Conservation (phyloP, 2,888 invertebrate genomes). For the Cotesia congregata region DNA sequence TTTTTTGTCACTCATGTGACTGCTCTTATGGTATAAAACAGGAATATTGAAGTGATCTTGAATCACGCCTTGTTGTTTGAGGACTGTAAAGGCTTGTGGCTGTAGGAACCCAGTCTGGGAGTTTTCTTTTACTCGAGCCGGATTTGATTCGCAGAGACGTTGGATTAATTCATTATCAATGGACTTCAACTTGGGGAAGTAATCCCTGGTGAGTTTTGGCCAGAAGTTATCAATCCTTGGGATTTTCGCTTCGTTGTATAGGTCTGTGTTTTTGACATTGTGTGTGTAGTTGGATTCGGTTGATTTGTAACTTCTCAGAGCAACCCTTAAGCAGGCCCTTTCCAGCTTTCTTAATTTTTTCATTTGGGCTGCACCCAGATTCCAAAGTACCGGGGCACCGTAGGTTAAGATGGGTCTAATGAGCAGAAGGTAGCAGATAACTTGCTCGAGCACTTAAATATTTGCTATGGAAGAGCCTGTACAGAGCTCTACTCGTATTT, state of each 20-base stretch:
- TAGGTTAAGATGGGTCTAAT: constrained; percentile 25
- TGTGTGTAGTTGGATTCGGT: constrained; percentile 21
- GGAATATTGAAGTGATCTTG: background rate
- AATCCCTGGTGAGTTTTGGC: background rate
- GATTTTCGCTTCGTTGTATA: constrained; percentile 38
- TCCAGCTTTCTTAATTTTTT: constrained; percentile 38
- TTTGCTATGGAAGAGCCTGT: constrained; percentile 1
- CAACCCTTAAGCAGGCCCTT: constrained; percentile 40
- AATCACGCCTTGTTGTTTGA: background rate
- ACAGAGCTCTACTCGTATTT: background rate
- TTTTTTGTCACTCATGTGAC: background rate
- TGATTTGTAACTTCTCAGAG: constrained; percentile 18
- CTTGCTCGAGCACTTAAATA: background rate
- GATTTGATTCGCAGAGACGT: background rate
- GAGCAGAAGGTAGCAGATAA: background rate
- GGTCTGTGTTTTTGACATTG: constrained; percentile 12
- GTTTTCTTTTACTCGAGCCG: background rate
- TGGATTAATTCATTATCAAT: background rate
- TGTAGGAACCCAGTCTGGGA: background rate
- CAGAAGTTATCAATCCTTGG: background rate
- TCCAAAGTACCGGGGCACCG: constrained; percentile 19
- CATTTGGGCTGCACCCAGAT: constrained; percentile 30
- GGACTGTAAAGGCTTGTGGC: background rate
- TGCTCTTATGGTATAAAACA: background rate
- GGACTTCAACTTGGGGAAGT: background rate